A percentile compares a stretch with the other conserved stretches of the same genome.
Evolutionary conservation across 2,888 invertebrate species (phyloP).

Genomic region (Branchellion lobata): DNA sequence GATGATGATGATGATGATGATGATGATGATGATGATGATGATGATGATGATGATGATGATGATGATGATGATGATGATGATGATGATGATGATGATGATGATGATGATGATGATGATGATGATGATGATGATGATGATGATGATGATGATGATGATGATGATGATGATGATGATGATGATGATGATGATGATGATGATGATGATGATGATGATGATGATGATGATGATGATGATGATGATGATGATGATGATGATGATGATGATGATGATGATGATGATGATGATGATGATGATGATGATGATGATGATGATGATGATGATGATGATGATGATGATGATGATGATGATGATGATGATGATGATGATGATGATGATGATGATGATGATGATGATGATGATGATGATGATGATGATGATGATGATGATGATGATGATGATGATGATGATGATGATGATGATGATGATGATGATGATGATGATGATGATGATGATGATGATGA

Average conservation of each 20-base stretch:
- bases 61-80: too few relatives aligned
- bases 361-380: slow-evolving; percentile 5
- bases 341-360: not conserved
- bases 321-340: not conserved
- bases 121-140: not conserved
- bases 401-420: not conserved
- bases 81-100: not conserved
- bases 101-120: slow-evolving; percentile 1
- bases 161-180: not conserved
- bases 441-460: slow-evolving; percentile 31
- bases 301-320: not conserved
- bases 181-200: slow-evolving; percentile 5
- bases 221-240: slow-evolving; percentile 1
- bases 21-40: slow-evolving; percentile 8
- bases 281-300: slow-evolving; percentile 1
- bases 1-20: slow-evolving; percentile 41
- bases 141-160: not conserved
- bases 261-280: not conserved
- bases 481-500: slow-evolving; percentile 31
- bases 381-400: not conserved
- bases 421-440: slow-evolving; percentile 49
- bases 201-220: not conserved
- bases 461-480: slow-evolving; percentile 41
- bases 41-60: too few relatives aligned
- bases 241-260: not conserved